These are phyloP conservation scores for Chaenodraco wilsoni DNA, from an alignment of 2,797 vertebrate genomes.

Conservation along the genomic window DNA sequence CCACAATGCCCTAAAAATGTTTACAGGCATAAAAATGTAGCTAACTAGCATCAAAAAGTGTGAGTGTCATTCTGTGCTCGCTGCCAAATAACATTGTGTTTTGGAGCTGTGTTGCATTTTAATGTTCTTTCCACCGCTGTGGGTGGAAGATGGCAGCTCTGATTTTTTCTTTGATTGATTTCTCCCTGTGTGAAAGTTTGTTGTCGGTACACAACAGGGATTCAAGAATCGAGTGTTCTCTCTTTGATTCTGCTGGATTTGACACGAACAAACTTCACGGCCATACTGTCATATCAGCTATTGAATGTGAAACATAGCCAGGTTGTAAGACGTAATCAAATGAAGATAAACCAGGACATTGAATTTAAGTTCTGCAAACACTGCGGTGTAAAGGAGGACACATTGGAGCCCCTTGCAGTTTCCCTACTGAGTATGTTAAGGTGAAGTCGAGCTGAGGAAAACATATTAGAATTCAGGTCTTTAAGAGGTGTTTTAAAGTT, in stretches of 20 bases:
- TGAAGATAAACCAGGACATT: no score
- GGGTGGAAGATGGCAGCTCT: not conserved
- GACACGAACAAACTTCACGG: not conserved
- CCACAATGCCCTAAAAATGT: not conserved
- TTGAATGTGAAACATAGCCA: not conserved
- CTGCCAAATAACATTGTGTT: not conserved
- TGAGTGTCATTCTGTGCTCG: not conserved
- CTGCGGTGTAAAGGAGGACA: no score
- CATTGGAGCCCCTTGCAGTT: no score
- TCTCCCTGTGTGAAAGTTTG: not conserved
- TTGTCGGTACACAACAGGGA: not conserved
- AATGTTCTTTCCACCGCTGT: not conserved
- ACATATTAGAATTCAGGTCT: no score
- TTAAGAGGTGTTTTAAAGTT: no score
- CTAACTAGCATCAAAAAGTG: not conserved
- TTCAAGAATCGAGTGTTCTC: not conserved
- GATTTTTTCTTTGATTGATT: not conserved
- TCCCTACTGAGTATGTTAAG: no score
- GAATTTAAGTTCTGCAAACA: no score
- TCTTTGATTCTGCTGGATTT: not conserved
- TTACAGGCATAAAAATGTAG: not conserved
- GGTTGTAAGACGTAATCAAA: no score
- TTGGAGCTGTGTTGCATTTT: not conserved
- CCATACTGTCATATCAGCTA: not conserved
- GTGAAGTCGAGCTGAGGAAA: no score